phyloP scores from a whole-genome alignment of 2,888 invertebrate species.

The Acanthosepion pharaonis region DNA sequence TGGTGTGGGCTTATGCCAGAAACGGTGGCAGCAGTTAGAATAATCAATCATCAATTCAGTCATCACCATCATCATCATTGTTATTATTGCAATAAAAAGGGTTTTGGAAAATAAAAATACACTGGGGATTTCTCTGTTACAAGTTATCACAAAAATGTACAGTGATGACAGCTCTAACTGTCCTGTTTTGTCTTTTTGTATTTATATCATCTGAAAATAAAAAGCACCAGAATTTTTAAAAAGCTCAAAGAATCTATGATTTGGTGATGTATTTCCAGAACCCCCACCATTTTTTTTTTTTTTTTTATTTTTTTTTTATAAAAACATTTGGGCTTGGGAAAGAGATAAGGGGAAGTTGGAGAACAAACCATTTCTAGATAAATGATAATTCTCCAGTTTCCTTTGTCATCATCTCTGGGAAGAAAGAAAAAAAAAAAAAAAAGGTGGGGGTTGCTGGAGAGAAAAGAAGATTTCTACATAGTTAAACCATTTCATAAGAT shows the following conservation, averaged over 20 bases:
- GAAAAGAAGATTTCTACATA: not conserved
- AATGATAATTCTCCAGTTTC: not conserved
- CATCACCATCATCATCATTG: not conserved
- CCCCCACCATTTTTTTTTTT: not conserved
- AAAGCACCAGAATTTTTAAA: conserved; percentile 22
- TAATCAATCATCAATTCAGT: not conserved
- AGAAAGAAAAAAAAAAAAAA: no score
- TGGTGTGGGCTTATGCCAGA: conserved; percentile 18
- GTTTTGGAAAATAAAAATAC: conserved; percentile 33
- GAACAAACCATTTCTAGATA: not conserved
- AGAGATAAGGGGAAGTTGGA: not conserved
- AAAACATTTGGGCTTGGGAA: not conserved
- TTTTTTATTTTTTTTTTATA: no score
- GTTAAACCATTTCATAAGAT: not conserved
- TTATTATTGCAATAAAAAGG: conserved; percentile 13
- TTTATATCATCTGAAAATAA: conserved; percentile 9
- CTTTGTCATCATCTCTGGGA: not conserved
- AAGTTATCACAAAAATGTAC: conserved; percentile 24
- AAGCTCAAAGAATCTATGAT: not conserved
- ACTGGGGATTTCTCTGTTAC: conserved; percentile 18
- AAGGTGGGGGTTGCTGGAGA: not conserved
- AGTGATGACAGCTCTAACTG: conserved; percentile 18
- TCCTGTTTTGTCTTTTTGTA: not conserved
- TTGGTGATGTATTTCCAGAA: not conserved
- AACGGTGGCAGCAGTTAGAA: not conserved